Base-by-base conservation (phyloP, 2,113 vertebrate genomes). In the Perognathus longimembris region DNA sequence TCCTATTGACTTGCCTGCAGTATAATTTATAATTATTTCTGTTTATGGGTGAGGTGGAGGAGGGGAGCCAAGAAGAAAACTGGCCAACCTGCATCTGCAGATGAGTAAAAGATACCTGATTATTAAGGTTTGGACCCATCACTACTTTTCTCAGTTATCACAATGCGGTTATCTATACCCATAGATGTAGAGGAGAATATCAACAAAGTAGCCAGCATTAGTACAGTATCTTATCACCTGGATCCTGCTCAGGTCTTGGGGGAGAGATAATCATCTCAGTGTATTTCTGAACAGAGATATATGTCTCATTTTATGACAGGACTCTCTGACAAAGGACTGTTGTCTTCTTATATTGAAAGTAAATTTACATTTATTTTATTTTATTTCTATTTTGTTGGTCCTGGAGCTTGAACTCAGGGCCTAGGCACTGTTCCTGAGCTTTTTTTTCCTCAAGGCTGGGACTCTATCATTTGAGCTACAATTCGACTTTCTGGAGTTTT, bases 1-100 rank as follows among this genome's bases (percentile, higher is more conserved):
- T 96, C 89, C 89, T 95, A 88, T 92, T 91, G 95, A 96, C 91
- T 76, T 73, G 40, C 45, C 61, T 92, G 54, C 1, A 0, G 45
- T 45, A 85, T 96, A 92, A 96, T 96, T 96, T 96, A 94, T 94
- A 92, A 95, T 95, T 89, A 95, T 94, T 96, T 96, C 92, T 97
- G 81, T 94, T 95, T 95, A 82, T 1, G 9, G 8, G 7, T 1
- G 6, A 94, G 59, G 81, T 77, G 70, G 89, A 30, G 61, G 75
- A 81, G 84, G 89, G 85, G 15, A 92, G 75, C 61, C 77, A 85
- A 30, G 45, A 90, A 83, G 63, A 90, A 93, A 94, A 70, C 50
- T 32, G 38, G 80, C 50, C n/a, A 36, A 59, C 78, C 38, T 32
- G 92, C 80, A 78, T 81, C 76, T 87, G 69, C 22, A 64, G 89